Conservation (phyloP, 2,888 invertebrate genomes). For the Ophion costatus region DNA sequence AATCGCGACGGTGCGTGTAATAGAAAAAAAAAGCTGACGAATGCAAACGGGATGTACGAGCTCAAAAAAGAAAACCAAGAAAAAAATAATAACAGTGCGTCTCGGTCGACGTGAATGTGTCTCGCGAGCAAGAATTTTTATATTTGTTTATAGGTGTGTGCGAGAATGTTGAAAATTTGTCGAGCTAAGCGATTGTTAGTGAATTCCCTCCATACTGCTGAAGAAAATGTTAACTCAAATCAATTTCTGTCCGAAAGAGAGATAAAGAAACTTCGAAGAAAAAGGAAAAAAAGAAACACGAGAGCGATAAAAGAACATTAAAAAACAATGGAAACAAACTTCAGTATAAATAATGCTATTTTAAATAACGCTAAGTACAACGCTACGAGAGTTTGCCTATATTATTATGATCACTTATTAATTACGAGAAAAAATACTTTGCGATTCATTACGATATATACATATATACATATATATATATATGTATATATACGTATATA, state of each 20-base stretch:
- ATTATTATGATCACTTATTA: slow-evolving; percentile 62
- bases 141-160: slow-evolving; percentile 81
- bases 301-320: slow-evolving; percentile 54
- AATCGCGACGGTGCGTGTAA: slow-evolving; percentile 3
- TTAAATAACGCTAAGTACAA: slow-evolving; percentile 83
- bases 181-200: slow-evolving; percentile 77
- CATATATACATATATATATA: slow-evolving; percentile 33
- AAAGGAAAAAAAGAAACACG: slow-evolving; percentile 22
- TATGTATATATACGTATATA: background rate
- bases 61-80: slow-evolving; percentile 37
- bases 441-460: slow-evolving; percentile 69
- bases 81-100: slow-evolving; percentile 34
- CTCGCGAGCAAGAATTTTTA: slow-evolving; percentile 75
- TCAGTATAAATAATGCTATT: slow-evolving; percentile 81
- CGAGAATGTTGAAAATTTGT: slow-evolving; percentile 71
- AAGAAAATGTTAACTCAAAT: slow-evolving; percentile 74
- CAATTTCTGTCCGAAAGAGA: slow-evolving; percentile 81
- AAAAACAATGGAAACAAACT: slow-evolving; percentile 66
- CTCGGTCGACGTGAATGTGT: slow-evolving; percentile 65
- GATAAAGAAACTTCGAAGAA: slow-evolving; percentile 14
- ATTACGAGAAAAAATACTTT: slow-evolving; percentile 59
- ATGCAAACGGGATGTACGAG: slow-evolving; percentile 39
- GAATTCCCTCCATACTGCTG: slow-evolving; percentile 83
- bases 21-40: background rate
- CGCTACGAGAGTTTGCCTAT: slow-evolving; percentile 80